Evolutionary conservation across 2,797 vertebrate genomes (phyloP).

Genomic region (Hippoglossus hippoglossus): DNA sequence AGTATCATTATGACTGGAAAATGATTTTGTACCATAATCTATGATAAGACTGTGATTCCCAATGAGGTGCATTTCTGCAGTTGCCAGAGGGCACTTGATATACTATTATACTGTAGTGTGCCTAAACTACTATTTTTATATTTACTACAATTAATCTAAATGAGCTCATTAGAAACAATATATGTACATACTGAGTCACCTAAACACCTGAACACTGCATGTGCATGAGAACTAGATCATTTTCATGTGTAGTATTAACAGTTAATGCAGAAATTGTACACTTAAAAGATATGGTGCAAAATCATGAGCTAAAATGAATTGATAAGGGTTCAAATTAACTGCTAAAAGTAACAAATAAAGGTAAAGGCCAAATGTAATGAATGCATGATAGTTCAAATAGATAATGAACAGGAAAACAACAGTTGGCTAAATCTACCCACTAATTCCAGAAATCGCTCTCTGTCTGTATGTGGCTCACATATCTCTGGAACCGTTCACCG

Average conservation of each 20-base stretch:
- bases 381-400: background rate
- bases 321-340: too few relatives aligned
- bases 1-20: slow-evolving; percentile 17
- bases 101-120: background rate
- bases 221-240: background rate
- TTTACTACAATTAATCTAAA: too few relatives aligned
- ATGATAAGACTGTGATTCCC: background rate
- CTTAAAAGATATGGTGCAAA: too few relatives aligned
- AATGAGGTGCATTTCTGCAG: background rate
- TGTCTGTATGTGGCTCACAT: too few relatives aligned
- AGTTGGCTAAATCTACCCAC: too few relatives aligned
- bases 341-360: too few relatives aligned
- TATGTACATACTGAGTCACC: background rate
- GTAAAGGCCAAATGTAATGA: background rate
- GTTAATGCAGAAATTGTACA: too few relatives aligned
- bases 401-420: background rate
- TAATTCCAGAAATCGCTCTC: too few relatives aligned
- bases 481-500: too few relatives aligned
- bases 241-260: background rate
- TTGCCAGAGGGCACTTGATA: background rate
- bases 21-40: background rate
- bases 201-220: background rate
- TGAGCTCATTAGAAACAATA: background rate
- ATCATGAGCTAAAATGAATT: too few relatives aligned
- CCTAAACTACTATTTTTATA: background rate